phyloP scores from a whole-genome alignment of 2,113 vertebrate genomes.

The Reinhardtius hippoglossoides region DNA sequence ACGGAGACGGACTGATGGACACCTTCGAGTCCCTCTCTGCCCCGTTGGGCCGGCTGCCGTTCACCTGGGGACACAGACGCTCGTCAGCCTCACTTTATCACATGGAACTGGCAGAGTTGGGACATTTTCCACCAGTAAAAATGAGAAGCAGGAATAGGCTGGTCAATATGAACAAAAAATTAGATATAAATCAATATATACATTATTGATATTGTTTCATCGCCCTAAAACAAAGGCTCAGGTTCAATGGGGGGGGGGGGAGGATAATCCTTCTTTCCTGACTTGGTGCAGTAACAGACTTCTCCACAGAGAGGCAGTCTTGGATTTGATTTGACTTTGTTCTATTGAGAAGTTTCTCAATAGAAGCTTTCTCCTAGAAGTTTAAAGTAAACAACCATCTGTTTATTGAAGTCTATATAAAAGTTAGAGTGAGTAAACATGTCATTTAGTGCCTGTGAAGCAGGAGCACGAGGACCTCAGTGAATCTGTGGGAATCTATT shows the following conservation, averaged over 20 bases:
- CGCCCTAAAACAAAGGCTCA: no score
- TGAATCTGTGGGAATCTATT: not conserved
- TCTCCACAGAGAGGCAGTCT: conserved; percentile 54
- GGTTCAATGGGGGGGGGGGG: not conserved
- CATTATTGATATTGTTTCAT: no score
- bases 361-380: not conserved
- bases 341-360: no score
- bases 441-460: not conserved
- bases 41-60: conserved; percentile 62
- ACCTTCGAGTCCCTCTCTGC: conserved; percentile 68
- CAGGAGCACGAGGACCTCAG: not conserved
- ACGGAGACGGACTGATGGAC: conserved; percentile 78
- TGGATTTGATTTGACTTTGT: conserved; percentile 9
- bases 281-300: conserved; percentile 15
- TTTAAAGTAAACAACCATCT: not conserved
- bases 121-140: not conserved
- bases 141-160: no score
- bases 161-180: no score
- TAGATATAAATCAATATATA: no score
- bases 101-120: not conserved
- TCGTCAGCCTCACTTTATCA: conserved; percentile 1
- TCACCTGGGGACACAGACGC: conserved; percentile 66
- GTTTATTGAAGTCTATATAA: no score
- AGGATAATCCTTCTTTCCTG: not conserved
- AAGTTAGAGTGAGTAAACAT: not conserved